Conservation (phyloP, 1,140 invertebrate genomes). For the Portunus trituberculatus region DNA sequence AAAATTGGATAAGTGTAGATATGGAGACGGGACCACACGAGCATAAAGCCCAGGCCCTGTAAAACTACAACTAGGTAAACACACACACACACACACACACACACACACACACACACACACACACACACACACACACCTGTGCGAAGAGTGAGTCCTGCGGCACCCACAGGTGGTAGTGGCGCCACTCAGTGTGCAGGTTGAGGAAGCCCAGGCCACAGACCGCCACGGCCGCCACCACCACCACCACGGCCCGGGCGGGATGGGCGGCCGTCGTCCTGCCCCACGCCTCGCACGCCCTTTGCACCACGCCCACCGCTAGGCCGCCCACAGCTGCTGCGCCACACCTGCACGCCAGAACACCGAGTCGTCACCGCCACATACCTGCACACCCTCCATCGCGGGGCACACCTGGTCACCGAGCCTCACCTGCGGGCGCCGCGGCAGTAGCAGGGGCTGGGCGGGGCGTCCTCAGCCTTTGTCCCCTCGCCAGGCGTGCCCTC, state of each 20-base stretch:
- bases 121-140: conserved; percentile 82
- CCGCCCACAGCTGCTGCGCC: background rate
- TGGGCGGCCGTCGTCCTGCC: background rate
- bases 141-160: conserved; percentile 85
- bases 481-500: too few relatives aligned
- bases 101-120: background rate
- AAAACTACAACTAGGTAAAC: too few relatives aligned
- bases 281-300: conserved; percentile 37
- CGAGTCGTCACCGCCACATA: background rate
- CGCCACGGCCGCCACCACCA: conserved; percentile 57
- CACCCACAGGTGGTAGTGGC: conserved; percentile 88
- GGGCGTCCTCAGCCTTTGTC: background rate
- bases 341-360: background rate
- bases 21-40: too few relatives aligned
- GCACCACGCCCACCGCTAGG: background rate
- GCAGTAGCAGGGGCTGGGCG: background rate
- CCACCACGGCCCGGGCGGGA: background rate
- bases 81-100: background rate
- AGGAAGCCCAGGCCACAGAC: conserved; percentile 83
- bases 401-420: background rate
- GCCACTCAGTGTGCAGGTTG: conserved; percentile 84
- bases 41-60: too few relatives aligned
- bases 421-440: background rate
- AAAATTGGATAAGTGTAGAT: too few relatives aligned
- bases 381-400: too few relatives aligned